These are phyloP conservation scores for Melipona quadrifasciata DNA, from an alignment of 1,140 invertebrate genomes.

Conservation along the genomic window DNA sequence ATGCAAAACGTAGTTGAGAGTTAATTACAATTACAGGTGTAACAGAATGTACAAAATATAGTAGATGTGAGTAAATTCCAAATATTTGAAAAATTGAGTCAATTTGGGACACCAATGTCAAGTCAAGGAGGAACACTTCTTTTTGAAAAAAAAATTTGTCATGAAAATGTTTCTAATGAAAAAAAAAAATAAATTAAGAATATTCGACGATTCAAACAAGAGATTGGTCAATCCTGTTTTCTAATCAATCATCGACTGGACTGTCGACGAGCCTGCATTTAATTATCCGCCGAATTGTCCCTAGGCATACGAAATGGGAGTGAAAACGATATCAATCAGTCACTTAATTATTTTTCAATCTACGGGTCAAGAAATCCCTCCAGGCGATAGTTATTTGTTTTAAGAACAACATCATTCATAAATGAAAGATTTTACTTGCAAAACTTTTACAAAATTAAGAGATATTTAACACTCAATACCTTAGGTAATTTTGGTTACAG, in stretches of 20 bases:
- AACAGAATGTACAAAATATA: no score
- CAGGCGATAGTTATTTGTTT: not conserved
- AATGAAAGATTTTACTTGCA: no score
- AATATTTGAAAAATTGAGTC: no score
- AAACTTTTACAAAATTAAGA: not conserved
- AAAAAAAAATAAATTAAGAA: no score
- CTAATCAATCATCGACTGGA: conserved; percentile 34
- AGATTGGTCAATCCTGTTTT: conserved; percentile 18
- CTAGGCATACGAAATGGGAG: conserved; percentile 6
- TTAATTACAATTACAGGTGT: no score
- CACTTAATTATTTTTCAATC: not conserved
- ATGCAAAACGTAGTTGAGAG: no score
- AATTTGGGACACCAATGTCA: no score
- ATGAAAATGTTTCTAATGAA: no score
- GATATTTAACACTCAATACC: not conserved
- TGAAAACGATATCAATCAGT: conserved; percentile 34
- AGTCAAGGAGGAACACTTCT: no score
- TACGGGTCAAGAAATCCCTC: not conserved
- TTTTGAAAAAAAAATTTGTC: no score
- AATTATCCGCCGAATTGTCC: not conserved
- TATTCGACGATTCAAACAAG: not conserved
- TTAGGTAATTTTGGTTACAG: not conserved
- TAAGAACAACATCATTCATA: not conserved
- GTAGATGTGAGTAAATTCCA: no score
- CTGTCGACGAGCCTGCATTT: conserved; percentile 12